phyloP scores from a whole-genome alignment of 1,140 invertebrate genomes.

The Gonatopus flavifemur region DNA sequence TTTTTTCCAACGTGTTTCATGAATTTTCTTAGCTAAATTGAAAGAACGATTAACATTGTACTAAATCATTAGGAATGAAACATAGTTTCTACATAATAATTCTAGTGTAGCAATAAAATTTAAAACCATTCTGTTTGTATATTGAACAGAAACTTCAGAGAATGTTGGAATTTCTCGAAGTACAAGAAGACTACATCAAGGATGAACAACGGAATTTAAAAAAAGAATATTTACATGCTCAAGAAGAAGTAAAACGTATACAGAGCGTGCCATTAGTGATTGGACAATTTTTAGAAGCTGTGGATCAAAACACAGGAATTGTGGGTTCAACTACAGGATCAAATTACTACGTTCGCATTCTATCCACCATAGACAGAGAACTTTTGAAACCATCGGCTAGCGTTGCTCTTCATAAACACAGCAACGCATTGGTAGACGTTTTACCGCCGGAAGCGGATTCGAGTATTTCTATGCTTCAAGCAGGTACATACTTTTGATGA shows the following conservation, averaged over 20 bases:
- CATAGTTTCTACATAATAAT: slow-evolving; percentile 7
- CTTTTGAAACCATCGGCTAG: slow-evolving; percentile 93
- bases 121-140: too few relatives aligned
- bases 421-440: slow-evolving; percentile 96
- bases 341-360: slow-evolving; percentile 97
- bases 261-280: slow-evolving; percentile 97
- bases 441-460: slow-evolving; percentile 97
- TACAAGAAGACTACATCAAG: slow-evolving; percentile 98
- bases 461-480: slow-evolving; percentile 93
- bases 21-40: slow-evolving; percentile 1
- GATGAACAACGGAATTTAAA: slow-evolving; percentile 97
- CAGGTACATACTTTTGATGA: too few relatives aligned
- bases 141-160: slow-evolving; percentile 83
- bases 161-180: slow-evolving; percentile 94
- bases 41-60: neutral
- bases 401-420: slow-evolving; percentile 96
- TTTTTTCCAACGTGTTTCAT: too few relatives aligned
- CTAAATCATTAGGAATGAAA: slow-evolving; percentile 5
- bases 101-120: too few relatives aligned
- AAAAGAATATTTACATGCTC: slow-evolving; percentile 96
- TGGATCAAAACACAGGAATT: slow-evolving; percentile 97
- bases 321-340: slow-evolving; percentile 80
- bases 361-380: slow-evolving; percentile 95
- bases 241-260: slow-evolving; percentile 97
- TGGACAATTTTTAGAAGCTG: slow-evolving; percentile 96